Conservation (phyloP, 30 jellyfish, hydroid and myxozoan genomes). For the Hydractinia echinata region DNA sequence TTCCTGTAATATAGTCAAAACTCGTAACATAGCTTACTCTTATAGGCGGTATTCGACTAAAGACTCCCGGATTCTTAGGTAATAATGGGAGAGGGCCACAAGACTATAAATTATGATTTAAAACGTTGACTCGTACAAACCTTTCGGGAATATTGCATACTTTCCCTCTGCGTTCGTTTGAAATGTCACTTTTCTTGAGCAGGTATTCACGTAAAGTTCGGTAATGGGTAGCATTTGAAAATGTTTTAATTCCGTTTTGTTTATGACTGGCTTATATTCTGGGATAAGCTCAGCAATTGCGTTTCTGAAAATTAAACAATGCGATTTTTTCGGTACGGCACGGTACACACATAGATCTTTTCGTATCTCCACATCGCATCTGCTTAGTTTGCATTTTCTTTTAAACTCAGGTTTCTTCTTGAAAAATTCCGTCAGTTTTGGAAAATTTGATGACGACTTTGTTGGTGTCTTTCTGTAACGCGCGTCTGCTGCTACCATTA, state of each 20-base stretch:
- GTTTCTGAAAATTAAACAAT: constrained; percentile 60
- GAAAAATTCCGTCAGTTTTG: constrained; percentile 23
- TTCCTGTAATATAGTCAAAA: too few relatives aligned
- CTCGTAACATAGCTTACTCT: background rate
- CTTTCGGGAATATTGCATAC: constrained; percentile 50
- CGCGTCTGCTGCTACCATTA: too few relatives aligned
- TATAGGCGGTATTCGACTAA: background rate
- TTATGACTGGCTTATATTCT: constrained; percentile 35
- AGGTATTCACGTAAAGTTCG: constrained; percentile 68
- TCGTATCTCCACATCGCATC: constrained; percentile 58
- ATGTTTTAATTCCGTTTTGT: constrained; percentile 43
- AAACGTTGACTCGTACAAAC: constrained; percentile 16
- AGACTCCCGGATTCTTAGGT: background rate
- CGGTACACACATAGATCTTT: constrained; percentile 74
- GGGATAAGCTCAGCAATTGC: constrained; percentile 65
- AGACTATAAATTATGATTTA: background rate
- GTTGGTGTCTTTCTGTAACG: too few relatives aligned
- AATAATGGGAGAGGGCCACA: background rate
- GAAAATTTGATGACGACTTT: background rate
- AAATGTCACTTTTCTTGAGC: constrained; percentile 69
- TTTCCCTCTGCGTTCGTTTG: constrained; percentile 83
- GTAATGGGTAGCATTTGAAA: constrained; percentile 50
- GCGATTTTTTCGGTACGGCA: constrained; percentile 64
- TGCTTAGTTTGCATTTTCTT: constrained; percentile 14
- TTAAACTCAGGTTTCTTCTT: constrained; percentile 18